Evolutionary conservation across 2,797 vertebrate genomes (phyloP).

Genomic region (Hippocampus kuda): DNA sequence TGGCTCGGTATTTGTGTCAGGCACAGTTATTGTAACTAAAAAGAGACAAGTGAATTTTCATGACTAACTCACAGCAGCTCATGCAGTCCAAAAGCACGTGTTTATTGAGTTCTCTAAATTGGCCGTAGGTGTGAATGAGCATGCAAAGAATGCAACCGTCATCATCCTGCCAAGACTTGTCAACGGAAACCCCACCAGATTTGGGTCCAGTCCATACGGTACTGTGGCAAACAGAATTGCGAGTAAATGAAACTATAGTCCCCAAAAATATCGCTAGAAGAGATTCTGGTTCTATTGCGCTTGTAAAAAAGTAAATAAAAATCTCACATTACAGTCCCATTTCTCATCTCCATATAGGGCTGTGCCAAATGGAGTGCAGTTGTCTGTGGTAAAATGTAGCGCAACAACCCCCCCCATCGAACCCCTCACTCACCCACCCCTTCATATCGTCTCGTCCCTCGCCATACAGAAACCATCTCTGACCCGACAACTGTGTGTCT

Average conservation of each 20-base stretch:
- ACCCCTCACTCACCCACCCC: neutral
- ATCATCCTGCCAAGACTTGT: neutral
- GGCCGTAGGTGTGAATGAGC: neutral
- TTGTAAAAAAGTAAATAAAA: conserved; percentile 6
- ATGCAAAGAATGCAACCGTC: neutral
- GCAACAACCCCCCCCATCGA: conserved; percentile 34
- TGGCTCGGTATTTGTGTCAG: neutral
- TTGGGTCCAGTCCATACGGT: neutral
- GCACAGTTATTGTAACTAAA: too few relatives aligned
- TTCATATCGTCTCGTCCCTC: conserved; percentile 44
- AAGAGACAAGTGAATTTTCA: neutral
- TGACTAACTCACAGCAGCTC: neutral
- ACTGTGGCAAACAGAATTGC: neutral
- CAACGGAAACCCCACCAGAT: neutral
- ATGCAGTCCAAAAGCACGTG: conserved; percentile 3
- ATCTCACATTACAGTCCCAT: conserved; percentile 22
- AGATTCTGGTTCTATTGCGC: neutral
- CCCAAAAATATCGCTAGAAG: neutral
- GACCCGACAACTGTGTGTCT: conserved; percentile 66
- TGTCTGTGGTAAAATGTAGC: conserved; percentile 55
- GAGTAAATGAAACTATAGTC: neutral
- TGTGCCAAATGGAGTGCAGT: conserved; percentile 42
- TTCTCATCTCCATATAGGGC: conserved; percentile 44
- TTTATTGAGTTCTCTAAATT: conserved; percentile 1
- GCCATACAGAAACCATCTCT: conserved; percentile 54